Conservation (phyloP, 2,797 vertebrate genomes). For the Dicrostonyx torquatus region DNA sequence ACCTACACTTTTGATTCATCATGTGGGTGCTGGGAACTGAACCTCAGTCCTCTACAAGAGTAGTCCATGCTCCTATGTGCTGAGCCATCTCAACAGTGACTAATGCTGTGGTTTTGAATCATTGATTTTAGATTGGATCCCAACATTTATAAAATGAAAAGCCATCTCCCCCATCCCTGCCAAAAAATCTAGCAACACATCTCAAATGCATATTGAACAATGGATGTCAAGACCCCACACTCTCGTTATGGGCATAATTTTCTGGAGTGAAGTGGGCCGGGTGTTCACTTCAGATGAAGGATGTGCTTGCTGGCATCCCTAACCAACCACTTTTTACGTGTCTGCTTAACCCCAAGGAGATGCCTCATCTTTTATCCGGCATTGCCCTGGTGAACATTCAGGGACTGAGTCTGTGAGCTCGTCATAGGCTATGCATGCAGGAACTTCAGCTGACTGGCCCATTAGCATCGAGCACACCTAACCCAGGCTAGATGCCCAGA, state of each 20-base stretch:
- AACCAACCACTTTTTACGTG: not conserved
- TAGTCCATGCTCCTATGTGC: not conserved
- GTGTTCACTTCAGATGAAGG: not conserved
- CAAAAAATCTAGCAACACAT: not conserved
- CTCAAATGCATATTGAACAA: not conserved
- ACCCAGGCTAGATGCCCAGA: not conserved
- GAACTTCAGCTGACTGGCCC: not conserved
- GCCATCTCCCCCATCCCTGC: not conserved
- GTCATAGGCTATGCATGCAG: not conserved
- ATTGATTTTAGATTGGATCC: slow-evolving; percentile 5
- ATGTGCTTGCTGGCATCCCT: not conserved
- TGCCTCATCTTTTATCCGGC: not conserved
- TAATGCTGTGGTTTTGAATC: slow-evolving; percentile 1
- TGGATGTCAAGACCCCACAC: not conserved
- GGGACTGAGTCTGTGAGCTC: not conserved
- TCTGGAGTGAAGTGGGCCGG: not conserved
- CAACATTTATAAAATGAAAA: slow-evolving; percentile 23
- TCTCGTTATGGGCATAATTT: not conserved
- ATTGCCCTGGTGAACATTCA: fast-evolving
- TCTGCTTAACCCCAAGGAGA: not conserved
- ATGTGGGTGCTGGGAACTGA: not conserved
- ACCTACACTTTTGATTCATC: not conserved
- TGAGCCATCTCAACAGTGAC: not conserved
- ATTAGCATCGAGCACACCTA: not conserved
- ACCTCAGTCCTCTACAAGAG: not conserved